Conservation (phyloP, 2,797 vertebrate species). For the Podarcis siculus region DNA sequence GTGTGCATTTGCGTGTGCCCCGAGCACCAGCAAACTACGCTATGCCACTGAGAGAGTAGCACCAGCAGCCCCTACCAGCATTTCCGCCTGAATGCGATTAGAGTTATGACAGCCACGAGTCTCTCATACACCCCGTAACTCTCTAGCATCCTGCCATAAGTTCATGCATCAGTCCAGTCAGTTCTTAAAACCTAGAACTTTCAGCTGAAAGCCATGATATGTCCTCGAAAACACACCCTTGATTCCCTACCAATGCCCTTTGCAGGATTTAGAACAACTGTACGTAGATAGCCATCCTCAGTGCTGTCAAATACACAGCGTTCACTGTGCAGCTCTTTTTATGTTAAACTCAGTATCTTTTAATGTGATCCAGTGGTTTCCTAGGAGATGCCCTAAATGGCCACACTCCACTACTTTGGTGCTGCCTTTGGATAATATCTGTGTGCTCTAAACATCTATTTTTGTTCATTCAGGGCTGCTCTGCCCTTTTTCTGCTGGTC, state of each 20-base stretch:
- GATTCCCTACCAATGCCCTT: neutral
- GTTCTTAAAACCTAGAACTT: neutral
- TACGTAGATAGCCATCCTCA: conserved; percentile 61
- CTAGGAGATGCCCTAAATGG: conserved; percentile 82
- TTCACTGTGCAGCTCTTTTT: conserved; percentile 76
- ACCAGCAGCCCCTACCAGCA: too few species aligned
- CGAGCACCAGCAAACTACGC: too few species aligned
- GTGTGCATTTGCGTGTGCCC: too few species aligned
- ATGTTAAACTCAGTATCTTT: conserved; percentile 78
- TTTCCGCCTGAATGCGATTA: too few species aligned
- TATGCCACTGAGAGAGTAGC: too few species aligned
- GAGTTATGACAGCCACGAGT: too few species aligned
- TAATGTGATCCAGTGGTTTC: conserved; percentile 81
- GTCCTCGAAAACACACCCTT: conserved; percentile 10
- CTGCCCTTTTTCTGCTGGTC: conserved; percentile 72
- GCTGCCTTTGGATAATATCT: conserved; percentile 76
- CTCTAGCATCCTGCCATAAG: too few species aligned
- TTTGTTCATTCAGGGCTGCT: conserved; percentile 72
- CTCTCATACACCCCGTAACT: too few species aligned
- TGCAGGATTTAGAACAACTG: conserved; percentile 59
- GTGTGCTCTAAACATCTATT: conserved; percentile 76
- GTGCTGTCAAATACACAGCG: conserved; percentile 64
- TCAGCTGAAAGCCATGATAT: conserved; percentile 25
- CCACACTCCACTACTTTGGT: conserved; percentile 71
- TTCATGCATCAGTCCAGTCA: too few species aligned